Conservation (phyloP, 1,140 invertebrate species). For the Adoxophyes honmai region DNA sequence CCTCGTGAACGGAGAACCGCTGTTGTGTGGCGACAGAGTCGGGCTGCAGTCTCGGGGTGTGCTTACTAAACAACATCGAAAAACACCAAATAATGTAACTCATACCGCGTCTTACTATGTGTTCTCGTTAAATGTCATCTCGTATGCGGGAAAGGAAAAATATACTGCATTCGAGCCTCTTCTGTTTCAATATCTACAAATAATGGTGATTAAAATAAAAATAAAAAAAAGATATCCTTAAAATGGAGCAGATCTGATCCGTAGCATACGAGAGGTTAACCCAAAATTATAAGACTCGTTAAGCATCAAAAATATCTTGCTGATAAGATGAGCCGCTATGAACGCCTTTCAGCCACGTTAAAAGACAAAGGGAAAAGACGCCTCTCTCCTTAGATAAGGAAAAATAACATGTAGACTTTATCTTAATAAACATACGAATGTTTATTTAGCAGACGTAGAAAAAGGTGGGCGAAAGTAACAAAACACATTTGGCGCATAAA, state of each 20-base stretch:
- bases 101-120: no score
- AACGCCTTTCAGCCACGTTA: neutral
- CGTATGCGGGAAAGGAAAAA: no score
- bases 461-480: conserved; percentile 3
- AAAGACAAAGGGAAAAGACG: conserved; percentile 5
- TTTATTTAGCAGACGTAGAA: conserved; percentile 9
- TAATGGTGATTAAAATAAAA: no score
- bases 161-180: no score
- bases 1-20: conserved; percentile 85
- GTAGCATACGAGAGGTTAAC: neutral
- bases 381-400: conserved; percentile 1
- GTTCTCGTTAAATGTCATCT: no score
- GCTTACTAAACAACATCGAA: conserved; percentile 79
- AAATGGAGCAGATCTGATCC: neutral
- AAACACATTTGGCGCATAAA: conserved; percentile 14
- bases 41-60: conserved; percentile 91
- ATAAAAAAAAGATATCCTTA: no score
- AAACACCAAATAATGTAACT: no score
- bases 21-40: conserved; percentile 88
- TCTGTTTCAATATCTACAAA: no score
- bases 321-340: conserved; percentile 1
- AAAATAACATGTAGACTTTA: conserved; percentile 8
- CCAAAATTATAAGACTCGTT: conserved; percentile 2
- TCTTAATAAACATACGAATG: conserved; percentile 14
- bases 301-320: neutral